A percentile compares a stretch with the other conserved stretches of the same genome.
Evolutionary conservation across 2,113 vertebrate species (phyloP).

Genomic region (Forbesichthys papilliferus): DNA sequence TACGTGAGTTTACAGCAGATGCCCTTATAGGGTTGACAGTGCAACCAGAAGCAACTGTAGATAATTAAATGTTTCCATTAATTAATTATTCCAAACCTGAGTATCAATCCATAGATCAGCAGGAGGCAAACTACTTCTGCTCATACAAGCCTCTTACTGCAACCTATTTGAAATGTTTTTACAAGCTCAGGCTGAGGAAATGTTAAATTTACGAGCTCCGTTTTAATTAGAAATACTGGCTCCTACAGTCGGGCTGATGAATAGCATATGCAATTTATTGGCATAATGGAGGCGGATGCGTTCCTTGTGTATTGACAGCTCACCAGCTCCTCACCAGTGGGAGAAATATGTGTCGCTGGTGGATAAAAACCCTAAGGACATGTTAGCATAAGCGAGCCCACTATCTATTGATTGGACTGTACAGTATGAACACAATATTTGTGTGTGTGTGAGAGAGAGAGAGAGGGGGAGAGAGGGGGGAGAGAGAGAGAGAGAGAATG

Average conservation of each 20-base stretch:
- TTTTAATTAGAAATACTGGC: conserved; percentile 88
- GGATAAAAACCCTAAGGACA: conserved; percentile 46
- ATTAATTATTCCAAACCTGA: conserved; percentile 24
- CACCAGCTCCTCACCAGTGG: conserved; percentile 59
- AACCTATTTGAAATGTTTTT: conserved; percentile 67
- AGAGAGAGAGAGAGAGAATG: too few relatives aligned
- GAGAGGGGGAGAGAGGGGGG: too few relatives aligned
- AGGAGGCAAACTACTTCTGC: conserved; percentile 48
- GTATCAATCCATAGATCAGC: conserved; percentile 29
- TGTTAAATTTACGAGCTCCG: conserved; percentile 78
- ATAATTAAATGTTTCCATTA: not conserved
- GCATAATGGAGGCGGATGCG: conserved; percentile 44
- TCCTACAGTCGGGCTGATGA: conserved; percentile 76
- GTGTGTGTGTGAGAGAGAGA: too few relatives aligned
- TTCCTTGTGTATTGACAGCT: conserved; percentile 55
- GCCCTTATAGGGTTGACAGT: too few relatives aligned
- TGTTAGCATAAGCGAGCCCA: conserved; percentile 47
- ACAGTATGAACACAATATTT: not conserved
- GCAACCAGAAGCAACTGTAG: too few relatives aligned
- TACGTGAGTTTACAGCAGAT: too few relatives aligned
- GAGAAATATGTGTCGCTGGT: conserved; percentile 49
- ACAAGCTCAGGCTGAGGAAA: conserved; percentile 77
- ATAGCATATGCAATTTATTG: conserved; percentile 75
- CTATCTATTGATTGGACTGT: conserved; percentile 49
- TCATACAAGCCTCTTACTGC: conserved; percentile 55